Base-by-base conservation (phyloP, 2,113 vertebrate species). In the Pithys albifrons region DNA sequence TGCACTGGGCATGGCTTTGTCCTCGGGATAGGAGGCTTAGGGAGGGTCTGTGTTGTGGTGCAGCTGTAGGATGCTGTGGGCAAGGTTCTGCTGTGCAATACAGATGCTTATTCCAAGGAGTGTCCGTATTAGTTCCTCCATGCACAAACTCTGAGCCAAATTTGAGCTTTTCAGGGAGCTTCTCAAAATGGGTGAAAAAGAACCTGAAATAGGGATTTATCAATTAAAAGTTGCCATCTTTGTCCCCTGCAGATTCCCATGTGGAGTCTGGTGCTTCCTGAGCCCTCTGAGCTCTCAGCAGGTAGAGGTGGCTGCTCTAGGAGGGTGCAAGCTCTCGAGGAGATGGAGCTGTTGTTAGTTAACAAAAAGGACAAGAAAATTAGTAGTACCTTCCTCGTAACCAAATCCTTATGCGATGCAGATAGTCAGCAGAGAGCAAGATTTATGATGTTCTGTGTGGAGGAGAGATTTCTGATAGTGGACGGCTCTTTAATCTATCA, bases 391-490 rank as follows among this genome's bases (percentile, higher is more conserved):
- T 91, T 80, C 75, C 75, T 83, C 0, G 1, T 90, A 95, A 71
- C 78, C 0, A 0, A 95, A 88, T 93, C 88, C 87, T 92, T 64
- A 88, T 93, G 88, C 39, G 0, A 54, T 84, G 82, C 43, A 8
- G 93, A 86, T 65, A 90, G 85, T 69, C 5, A 7, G 48, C 64
- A 81, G 82, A 74, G 82, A 95, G 69, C 75, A 88, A 93, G 95
- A 96, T 96, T 97, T 95, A 95, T 90, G 88, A 83, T 0, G 4
- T 80, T 89, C 54, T 58, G 33, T 54, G 75, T 80, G 85, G 61
- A 94, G 88, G 52, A 91, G 88, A 95, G 91, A 93, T 96, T 94
- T 96, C 95, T 96, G 94, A 95, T 95, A 96, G 91, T 1, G 28
- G 43, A 78, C 6, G 12, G 88, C 91, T 96, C 95, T 91, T 96